Evolutionary conservation across 1,140 invertebrate genomes (phyloP), one percentile per base, ranked within the genome.

Genomic region (Alviniconcha marisindica): DNA sequence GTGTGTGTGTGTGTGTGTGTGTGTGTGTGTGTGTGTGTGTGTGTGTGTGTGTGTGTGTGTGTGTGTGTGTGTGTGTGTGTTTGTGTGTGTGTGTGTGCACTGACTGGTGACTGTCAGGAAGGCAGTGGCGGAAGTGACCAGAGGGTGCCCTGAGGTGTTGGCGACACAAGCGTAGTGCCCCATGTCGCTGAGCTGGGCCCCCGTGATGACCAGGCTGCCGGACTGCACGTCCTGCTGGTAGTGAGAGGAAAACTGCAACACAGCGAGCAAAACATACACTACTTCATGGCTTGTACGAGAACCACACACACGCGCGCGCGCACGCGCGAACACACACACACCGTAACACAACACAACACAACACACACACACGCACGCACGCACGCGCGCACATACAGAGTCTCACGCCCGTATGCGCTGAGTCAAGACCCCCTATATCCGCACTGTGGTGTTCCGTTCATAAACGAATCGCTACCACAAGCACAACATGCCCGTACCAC

Each of bases 101-200:
- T 93, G 91, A 96, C 95, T 95, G 92, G 94, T 95, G 33, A 96
- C 95, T 83, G 92, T 92, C 2, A 96, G 93, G n/a, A 90, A 93
- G 1, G 95, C 95, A 15, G 93, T 91, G 81, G 94, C 91, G 10
- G 96, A 96, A 21, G 92, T 84, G 14, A 95, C 90, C 1, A 95
- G 93, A 31, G 93, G 91, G 89, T 95, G 95, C 14, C 96, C 96
- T 56, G 93, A 94, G 31, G 96, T 96, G 54, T 93, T 93, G 24
- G 96, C 94, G 84, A 96, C 94, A 93, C 96, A 97, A 10, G 93
- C 91, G 90, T 96, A 96, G 69, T 94, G 93, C 5, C 96, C 96
- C 84, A 94, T 94, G 92, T 96, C 96, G 31, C 91, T 89, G 73
- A 95, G 91, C 80, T 94, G 93, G 1, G 95, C 95, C 80, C 94